A percentile compares a stretch with the other conserved stretches of the same genome.
phyloP scores from a whole-genome alignment of 35 echinoderm and acorn worm genomes.

The Ophiothrix spiculata region DNA sequence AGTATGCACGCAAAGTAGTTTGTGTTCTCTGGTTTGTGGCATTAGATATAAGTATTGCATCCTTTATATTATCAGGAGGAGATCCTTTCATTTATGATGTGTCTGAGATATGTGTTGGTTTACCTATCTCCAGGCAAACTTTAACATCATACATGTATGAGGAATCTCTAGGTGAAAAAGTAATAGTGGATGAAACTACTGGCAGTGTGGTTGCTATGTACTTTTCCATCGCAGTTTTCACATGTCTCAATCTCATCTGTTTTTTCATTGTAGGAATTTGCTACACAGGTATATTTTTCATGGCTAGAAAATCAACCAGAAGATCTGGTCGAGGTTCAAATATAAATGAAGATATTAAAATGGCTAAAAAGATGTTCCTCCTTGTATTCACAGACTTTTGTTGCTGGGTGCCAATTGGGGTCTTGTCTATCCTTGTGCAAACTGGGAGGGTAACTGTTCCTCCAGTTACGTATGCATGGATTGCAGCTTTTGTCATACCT shows the following conservation, averaged over 20 bases:
- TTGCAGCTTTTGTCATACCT: conserved; percentile 54
- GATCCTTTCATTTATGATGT: neutral
- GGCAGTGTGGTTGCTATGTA: neutral
- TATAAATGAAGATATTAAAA: conserved; percentile 47
- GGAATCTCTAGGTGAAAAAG: neutral
- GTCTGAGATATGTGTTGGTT: neutral
- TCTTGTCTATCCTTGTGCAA: conserved; percentile 56
- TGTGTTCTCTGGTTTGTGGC: neutral
- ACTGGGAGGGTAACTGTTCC: conserved; percentile 15
- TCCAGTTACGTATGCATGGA: conserved; percentile 45
- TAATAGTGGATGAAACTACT: neutral
- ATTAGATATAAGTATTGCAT: neutral
- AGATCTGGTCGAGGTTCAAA: neutral
- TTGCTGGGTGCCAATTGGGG: conserved; percentile 73
- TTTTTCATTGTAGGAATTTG: neutral
- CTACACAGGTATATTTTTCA: neutral
- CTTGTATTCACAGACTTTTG: conserved; percentile 65
- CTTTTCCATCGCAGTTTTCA: neutral
- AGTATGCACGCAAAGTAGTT: neutral
- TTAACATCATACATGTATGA: neutral
- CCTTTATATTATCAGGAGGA: neutral
- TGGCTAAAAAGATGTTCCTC: conserved; percentile 60
- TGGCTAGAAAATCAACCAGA: neutral
- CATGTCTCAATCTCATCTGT: neutral
- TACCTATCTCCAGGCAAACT: neutral